These are phyloP conservation scores for Petroica traversi DNA, from an alignment of 2,113 vertebrate genomes.

Conservation along the genomic window DNA sequence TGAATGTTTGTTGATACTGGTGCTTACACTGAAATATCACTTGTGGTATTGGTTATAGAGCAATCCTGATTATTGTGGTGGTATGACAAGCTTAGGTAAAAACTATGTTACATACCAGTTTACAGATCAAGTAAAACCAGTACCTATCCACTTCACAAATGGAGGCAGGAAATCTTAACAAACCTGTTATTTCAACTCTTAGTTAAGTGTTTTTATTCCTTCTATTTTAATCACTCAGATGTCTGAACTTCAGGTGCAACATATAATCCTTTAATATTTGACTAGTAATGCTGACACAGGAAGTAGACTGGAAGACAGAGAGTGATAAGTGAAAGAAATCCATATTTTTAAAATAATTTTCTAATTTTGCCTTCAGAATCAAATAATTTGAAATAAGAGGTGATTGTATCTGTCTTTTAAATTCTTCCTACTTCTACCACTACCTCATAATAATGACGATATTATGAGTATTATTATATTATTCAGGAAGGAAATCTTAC, in stretches of 20 bases:
- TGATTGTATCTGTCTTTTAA: background rate
- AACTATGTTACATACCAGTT: background rate
- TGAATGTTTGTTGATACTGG: background rate
- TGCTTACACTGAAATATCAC: background rate
- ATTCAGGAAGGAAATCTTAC: background rate
- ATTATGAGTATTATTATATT: background rate
- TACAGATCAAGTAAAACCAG: background rate
- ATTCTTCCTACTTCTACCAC: background rate
- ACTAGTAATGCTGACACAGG: background rate
- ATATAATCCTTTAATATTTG: background rate
- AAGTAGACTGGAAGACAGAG: background rate
- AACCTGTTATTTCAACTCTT: background rate
- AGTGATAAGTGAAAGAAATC: background rate
- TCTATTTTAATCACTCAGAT: background rate
- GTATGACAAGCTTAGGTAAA: background rate
- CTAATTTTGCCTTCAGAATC: background rate
- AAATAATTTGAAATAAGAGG: background rate
- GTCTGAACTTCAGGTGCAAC: background rate
- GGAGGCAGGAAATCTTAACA: background rate
- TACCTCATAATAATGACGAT: background rate
- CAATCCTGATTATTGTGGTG: background rate
- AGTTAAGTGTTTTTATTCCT: background rate
- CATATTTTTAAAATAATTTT: background rate
- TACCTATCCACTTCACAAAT: background rate
- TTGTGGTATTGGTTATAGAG: background rate